Evolutionary conservation across 2,113 vertebrate genomes (phyloP).

Genomic region (Gobio gobio): DNA sequence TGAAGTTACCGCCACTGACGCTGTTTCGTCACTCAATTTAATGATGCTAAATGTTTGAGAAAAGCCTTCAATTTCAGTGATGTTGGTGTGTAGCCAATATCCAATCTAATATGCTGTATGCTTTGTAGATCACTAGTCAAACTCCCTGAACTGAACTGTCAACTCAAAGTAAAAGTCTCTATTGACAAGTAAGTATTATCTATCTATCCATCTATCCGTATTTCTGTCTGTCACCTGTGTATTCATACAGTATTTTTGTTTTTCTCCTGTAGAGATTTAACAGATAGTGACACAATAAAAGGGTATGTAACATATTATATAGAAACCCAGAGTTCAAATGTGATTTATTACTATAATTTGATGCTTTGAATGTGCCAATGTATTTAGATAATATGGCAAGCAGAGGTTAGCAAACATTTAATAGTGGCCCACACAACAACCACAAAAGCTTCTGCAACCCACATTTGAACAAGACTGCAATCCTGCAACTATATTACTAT

Average conservation of each 20-base stretch:
- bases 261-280: constrained; percentile 81
- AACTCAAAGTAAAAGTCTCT: constrained; percentile 86
- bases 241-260: not conserved
- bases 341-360: not conserved
- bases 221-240: not conserved
- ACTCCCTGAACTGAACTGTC: constrained; percentile 85
- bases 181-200: constrained; percentile 88
- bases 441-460: constrained; percentile 8
- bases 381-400: constrained; percentile 4
- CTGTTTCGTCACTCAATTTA: not conserved
- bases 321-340: not conserved
- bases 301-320: constrained; percentile 76
- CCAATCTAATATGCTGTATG: not conserved
- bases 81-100: not conserved
- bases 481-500: not conserved
- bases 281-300: constrained; percentile 79
- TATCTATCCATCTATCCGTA: not conserved
- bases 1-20: not conserved
- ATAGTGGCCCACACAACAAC: not conserved
- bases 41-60: not conserved
- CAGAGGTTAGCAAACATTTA: not conserved
- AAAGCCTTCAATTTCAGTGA: not conserved
- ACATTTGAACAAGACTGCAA: not conserved
- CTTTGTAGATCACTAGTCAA: constrained; percentile 86
- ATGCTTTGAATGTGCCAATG: not conserved